Evolutionary conservation across 2,888 invertebrate species (phyloP).

Genomic region (Mythimna loreyi): DNA sequence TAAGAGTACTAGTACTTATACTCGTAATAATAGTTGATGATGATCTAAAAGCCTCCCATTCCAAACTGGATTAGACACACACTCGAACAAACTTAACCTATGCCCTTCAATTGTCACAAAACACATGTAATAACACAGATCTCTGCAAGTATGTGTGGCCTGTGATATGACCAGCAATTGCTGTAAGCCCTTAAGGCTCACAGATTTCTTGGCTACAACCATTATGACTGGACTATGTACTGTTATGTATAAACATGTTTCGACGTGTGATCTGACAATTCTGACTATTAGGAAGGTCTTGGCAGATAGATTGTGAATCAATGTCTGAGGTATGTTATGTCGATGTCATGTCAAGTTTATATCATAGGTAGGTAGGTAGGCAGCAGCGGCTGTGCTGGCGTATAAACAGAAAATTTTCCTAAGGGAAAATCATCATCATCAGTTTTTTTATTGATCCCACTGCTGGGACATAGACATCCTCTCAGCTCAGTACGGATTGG

Average conservation of each 20-base stretch:
- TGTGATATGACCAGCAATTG: conserved; percentile 42
- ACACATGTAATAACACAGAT: conserved; percentile 3
- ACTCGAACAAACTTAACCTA: conserved; percentile 9
- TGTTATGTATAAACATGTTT: conserved; percentile 39
- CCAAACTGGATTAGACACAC: neutral
- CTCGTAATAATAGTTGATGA: too few relatives aligned
- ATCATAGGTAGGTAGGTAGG: neutral
- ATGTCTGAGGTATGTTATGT: conserved; percentile 26
- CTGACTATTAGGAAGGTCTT: conserved; percentile 12
- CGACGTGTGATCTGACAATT: conserved; percentile 39
- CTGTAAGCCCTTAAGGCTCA: conserved; percentile 21
- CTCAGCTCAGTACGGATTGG: too few relatives aligned
- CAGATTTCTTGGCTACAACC: conserved; percentile 37
- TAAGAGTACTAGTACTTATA: too few relatives aligned
- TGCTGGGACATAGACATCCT: too few relatives aligned
- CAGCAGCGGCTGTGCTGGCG: too few relatives aligned
- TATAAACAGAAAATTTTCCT: too few relatives aligned
- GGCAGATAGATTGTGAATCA: conserved; percentile 33
- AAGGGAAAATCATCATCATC: too few relatives aligned
- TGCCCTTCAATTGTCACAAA: conserved; percentile 45
- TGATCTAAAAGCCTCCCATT: too few relatives aligned
- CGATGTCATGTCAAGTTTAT: conserved; percentile 16
- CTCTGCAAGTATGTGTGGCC: conserved; percentile 1
- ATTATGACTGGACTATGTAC: conserved; percentile 36
- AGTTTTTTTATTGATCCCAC: too few relatives aligned